Base-by-base conservation (phyloP, 2,888 invertebrate species). In the Drosophila peninsularis region DNA sequence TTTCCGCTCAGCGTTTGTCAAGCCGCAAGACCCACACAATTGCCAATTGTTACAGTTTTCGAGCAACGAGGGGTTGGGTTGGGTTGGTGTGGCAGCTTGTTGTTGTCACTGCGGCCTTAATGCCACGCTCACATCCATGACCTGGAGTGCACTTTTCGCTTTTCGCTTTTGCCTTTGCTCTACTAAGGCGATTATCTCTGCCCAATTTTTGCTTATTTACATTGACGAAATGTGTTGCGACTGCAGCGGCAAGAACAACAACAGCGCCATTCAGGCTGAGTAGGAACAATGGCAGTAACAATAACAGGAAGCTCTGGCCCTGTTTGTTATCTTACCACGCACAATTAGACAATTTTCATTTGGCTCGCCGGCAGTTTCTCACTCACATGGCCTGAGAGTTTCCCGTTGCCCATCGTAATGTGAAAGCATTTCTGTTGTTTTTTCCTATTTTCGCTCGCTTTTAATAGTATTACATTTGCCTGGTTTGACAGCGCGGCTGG, bases 311-410 rank as follows among this genome's bases (percentile, higher is more conserved):
- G 80, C 83, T 83, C 75, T 70, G 56, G 56, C 71, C 71, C 82
- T 80, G 83, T 82, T 86, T 86, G 86, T 86, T 86, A 86, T 86
- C 88, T 86, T 86, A 73, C 80, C 83, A 84, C 87, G 88, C 88
- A 86, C 86, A 88, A 86, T 86, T 86, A 86, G 83, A 86, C 86
- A 86, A 86, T 86, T 86, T 88, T 75, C 75, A 82, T 87, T 76
- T 57, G 62, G 36, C 36, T 54, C 61, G 71, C 65, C 73, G 63
- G 68, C 70, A 65, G 64, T 80, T 67, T 64, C 71, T 63, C 67
- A 71, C 62, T 74, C 61, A 53, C 74, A 70, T 67, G 62, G 45
- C 53, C 71, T 83, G 78, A 64, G 80, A 82, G 47, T 76, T 76
- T 84, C 71, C 45, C 17, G 47, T 10, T 21, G 32, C 24, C 44